Evolutionary conservation across 2,797 vertebrate species (phyloP).

Genomic region (Phrynocephalus forsythii): DNA sequence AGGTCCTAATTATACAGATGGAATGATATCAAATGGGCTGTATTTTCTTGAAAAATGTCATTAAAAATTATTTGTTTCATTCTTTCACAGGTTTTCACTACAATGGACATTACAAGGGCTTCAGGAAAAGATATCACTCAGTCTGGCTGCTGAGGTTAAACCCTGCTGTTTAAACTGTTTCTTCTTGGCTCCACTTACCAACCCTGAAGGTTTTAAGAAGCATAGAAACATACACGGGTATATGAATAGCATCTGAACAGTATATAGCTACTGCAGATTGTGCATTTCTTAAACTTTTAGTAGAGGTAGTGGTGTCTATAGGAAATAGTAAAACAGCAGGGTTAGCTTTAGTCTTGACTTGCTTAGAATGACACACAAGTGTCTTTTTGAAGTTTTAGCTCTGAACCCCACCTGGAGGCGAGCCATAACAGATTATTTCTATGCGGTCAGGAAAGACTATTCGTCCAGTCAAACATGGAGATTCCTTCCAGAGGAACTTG

Average conservation of each 20-base stretch:
- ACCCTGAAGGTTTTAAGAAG: constrained; percentile 48
- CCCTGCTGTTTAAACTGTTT: constrained; percentile 85
- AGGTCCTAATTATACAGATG: not conserved
- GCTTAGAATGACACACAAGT: constrained; percentile 74
- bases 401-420: constrained; percentile 82
- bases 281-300: constrained; percentile 46
- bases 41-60: not conserved
- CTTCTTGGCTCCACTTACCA: constrained; percentile 59
- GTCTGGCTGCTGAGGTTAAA: constrained; percentile 97
- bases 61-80: constrained; percentile 21
- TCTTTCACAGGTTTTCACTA: constrained; percentile 88
- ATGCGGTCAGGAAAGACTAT: constrained; percentile 64
- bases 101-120: constrained; percentile 89
- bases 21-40: not conserved
- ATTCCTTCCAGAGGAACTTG: constrained; percentile 56
- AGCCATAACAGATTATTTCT: constrained; percentile 82
- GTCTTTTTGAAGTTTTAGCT: constrained; percentile 87
- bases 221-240: constrained; percentile 56
- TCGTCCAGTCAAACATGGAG: constrained; percentile 57
- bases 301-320: constrained; percentile 44
- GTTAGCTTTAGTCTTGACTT: constrained; percentile 71
- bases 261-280: constrained; percentile 24
- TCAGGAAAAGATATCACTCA: constrained; percentile 88
- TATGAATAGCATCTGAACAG: constrained; percentile 23
- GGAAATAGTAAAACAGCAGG: constrained; percentile 84